A percentile compares a stretch with the other conserved stretches of the same genome.
These are phyloP conservation scores for Mobula birostris DNA, from an alignment of 2,113 vertebrate genomes.

Conservation along the genomic window DNA sequence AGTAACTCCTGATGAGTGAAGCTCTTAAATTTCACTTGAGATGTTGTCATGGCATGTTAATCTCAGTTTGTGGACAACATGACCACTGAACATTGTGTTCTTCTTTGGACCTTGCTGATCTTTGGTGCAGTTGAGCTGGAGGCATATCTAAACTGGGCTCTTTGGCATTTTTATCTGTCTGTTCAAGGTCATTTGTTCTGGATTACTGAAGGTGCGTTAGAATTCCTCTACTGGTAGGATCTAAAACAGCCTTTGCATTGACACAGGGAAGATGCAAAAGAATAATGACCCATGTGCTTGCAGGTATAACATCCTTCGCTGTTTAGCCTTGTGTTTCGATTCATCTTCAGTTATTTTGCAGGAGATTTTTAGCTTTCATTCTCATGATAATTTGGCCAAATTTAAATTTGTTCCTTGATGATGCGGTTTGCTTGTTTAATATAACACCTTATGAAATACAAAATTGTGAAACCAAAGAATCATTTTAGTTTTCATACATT, in stretches of 20 bases:
- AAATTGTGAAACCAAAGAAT: neutral
- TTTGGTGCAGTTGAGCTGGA: neutral
- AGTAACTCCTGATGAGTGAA: neutral
- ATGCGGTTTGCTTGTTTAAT: neutral
- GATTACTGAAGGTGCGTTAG: neutral
- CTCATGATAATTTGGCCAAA: neutral
- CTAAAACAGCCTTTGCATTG: neutral
- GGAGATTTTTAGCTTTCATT: neutral
- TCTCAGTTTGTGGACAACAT: neutral
- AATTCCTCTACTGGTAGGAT: neutral
- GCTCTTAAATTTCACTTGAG: neutral
- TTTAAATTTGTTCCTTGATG: neutral
- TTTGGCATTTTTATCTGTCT: neutral
- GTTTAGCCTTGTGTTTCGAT: neutral
- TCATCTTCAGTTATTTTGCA: neutral
- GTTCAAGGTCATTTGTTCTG: neutral
- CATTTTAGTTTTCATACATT: neutral
- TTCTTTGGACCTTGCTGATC: neutral
- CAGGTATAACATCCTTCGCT: neutral
- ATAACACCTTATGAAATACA: neutral
- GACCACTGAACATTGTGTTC: neutral
- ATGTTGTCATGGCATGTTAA: neutral
- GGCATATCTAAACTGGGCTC: neutral
- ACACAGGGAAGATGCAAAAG: neutral
- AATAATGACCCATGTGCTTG: neutral